phyloP scores from a whole-genome alignment of 2,797 vertebrate genomes.

The Scomberomorus guttatus region DNA sequence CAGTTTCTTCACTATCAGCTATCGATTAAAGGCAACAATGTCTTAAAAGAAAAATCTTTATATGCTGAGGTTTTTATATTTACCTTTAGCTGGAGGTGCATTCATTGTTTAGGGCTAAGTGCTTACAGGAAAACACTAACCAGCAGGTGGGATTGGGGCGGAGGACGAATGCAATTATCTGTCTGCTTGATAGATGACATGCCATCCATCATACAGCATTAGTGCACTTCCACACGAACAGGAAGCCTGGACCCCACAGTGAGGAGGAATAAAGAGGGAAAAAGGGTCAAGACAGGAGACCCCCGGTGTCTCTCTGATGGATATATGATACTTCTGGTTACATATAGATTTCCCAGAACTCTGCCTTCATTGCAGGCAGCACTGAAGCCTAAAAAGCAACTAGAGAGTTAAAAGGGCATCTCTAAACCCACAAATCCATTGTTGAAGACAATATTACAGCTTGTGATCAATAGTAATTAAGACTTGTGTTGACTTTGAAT shows the following conservation, averaged over 20 bases:
- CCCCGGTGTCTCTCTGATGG: conserved; percentile 45
- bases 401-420: conserved; percentile 33
- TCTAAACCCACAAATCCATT: conserved; percentile 44
- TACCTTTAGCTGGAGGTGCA: neutral
- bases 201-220: conserved; percentile 69
- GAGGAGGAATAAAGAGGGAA: conserved; percentile 3
- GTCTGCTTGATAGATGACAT: conserved; percentile 67
- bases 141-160: conserved; percentile 32
- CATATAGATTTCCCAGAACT: conserved; percentile 58
- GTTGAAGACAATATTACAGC: conserved; percentile 12
- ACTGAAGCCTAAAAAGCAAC: conserved; percentile 17
- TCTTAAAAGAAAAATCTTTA: neutral
- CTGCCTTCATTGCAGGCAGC: conserved; percentile 23
- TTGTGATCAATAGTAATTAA: conserved; percentile 52
- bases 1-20: too few species aligned
- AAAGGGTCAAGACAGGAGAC: conserved; percentile 1
- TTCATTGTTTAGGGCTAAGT: neutral
- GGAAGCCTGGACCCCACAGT: conserved; percentile 43
- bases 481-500: conserved; percentile 34
- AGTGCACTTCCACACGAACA: conserved; percentile 22
- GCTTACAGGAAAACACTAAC: conserved; percentile 37
- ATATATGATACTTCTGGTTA: conserved; percentile 43
- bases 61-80: neutral
- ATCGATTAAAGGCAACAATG: too few species aligned
- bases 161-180: conserved; percentile 52